Evolutionary conservation across 2,113 vertebrate genomes (phyloP), one percentile per base, ranked within the genome.

Genomic region (Hydropotes inermis): DNA sequence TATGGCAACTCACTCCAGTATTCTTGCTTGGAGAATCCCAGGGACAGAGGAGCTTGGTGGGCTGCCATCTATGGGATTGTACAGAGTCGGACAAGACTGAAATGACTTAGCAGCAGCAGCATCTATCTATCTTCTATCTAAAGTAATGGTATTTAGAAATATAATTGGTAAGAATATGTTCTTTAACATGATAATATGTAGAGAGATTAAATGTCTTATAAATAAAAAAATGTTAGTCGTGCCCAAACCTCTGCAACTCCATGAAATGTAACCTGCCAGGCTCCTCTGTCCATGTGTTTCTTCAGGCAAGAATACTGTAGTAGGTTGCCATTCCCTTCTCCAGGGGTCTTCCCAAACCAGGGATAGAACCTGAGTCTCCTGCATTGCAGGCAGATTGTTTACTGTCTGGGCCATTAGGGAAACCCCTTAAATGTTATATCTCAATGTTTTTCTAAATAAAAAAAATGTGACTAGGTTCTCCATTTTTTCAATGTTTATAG

Each of bases 361-460:
- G n/a, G 64, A 21, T 70, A 0, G 19, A 70, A 70, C n/a, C 17
- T 70, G n/a, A 6, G n/a, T 70, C 64, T 21, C 64, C 9, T 36
- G 64, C 17, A 36, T 36, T 21, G 17, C 17, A 67, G 17, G 64
- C 9, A 36, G 33, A 36, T 36, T 36, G 17, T 70, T 70, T 36
- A 70, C n/a, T 36, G n/a, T 70, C 64, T 36, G 19, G 9, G n/a
- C 9, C 64, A 21, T 36, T 21, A 70, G 17, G n/a, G 64, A 70
- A 70, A 36, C 5, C 17, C 33, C 64, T 17, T 36, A 21, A 67
- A 33, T 36, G 8, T 67, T 67, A 67, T 27, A 47, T 81, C 12
- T 81, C 87, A n/a, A 81, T 90, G 17, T 23, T 76, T 96, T 86
- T 64, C 55, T 47, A 79, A 89, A 82, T 82, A 33, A 61, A 60